Base-by-base conservation (phyloP, 2,888 invertebrate species). In the Pyrrhopygopsis socrates region DNA sequence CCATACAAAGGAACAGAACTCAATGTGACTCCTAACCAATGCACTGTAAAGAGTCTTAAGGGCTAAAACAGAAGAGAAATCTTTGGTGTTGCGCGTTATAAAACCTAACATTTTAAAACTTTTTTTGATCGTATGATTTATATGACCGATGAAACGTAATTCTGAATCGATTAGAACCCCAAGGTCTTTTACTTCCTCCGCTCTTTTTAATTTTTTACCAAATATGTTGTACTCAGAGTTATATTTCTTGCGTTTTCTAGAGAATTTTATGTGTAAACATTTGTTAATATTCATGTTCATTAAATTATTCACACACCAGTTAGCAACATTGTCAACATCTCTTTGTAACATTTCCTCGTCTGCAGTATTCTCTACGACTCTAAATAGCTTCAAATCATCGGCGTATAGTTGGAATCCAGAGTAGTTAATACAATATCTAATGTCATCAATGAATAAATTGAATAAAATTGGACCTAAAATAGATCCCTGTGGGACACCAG, bases 401-500 rank as follows among this genome's bases (percentile, higher is more conserved):
- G 74, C 74, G 24, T 58, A 74, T 60, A 74, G 58, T 18, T 58
- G 60, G 29, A 58, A 74, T 24, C 58, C 74, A 20, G 74, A 74
- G 45, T 34, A 24, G 6, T 24, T 74, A 24, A 74, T 74, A 34
- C 24, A 60, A 22, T 74, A 38, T 58, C 58, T 74, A 15, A 74
- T 74, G 20, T 74, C 74, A 58, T 74, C 74, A 11, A 74, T 74
- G n/a, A 34, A 74, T 1, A 58, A n/a, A 20, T 2, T 63, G 41
- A 75, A 75, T n/a, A 75, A 38, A 41, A 74, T 60, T 74, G 74
- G 74, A 11, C 74, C 74, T 38, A 74, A 74, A 27, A 74, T 79
- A 74, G 81, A 78, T n/a, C n/a, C n/a, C n/a, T n/a, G n/a, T n/a
- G n/a, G n/a, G n/a, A n/a, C n/a, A n/a, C n/a, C n/a, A n/a, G n/a